phyloP scores from a whole-genome alignment of 1,140 invertebrate genomes.

The Bombus consobrinus region DNA sequence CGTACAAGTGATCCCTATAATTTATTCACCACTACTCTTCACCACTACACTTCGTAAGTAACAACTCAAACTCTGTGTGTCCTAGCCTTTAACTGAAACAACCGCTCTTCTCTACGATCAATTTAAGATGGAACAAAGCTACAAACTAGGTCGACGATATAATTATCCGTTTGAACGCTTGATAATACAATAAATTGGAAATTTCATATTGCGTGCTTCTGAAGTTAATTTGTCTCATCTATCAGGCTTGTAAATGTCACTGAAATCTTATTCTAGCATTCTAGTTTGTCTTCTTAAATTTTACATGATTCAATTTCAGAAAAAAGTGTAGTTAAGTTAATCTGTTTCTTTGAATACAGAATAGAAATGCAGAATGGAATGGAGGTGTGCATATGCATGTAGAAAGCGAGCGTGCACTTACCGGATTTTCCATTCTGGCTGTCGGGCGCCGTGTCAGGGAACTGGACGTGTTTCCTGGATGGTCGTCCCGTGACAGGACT shows the following conservation, averaged over 20 bases:
- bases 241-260: neutral
- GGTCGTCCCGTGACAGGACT: conserved; percentile 62
- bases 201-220: neutral
- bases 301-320: neutral
- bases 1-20: neutral
- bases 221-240: neutral
- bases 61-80: neutral
- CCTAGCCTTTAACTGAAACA: neutral
- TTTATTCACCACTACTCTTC: conserved; percentile 1
- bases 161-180: neutral
- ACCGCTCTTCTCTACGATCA: neutral
- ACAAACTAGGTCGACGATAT: neutral
- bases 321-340: neutral
- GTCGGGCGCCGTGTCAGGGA: conserved; percentile 71
- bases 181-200: neutral
- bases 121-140: neutral
- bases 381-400: neutral
- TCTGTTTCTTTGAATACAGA: neutral
- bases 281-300: neutral
- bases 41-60: neutral
- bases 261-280: no score
- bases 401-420: conserved; percentile 4
- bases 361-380: neutral
- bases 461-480: conserved; percentile 79
- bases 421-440: conserved; percentile 53